Percentiles rank a stretch among this genome's conserved stretches.
phyloP scores from a whole-genome alignment of 2,888 invertebrate species.

The Hyles lineata region DNA sequence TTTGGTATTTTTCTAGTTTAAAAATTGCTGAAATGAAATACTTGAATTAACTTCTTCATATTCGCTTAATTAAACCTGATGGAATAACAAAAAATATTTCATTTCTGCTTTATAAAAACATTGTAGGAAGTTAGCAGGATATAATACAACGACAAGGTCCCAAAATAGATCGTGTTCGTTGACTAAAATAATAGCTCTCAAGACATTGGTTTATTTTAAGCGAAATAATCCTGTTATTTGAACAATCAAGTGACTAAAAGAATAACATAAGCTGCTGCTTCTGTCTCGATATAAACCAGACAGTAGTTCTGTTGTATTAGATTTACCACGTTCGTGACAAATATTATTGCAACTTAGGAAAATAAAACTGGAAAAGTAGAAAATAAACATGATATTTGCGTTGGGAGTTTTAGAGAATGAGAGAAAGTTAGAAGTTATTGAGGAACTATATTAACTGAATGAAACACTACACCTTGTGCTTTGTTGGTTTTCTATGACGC shows the following conservation, averaged over 20 bases:
- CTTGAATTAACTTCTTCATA: background rate
- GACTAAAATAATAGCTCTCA: background rate
- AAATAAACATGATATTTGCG: too few relatives aligned
- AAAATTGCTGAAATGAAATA: background rate
- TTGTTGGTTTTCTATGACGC: too few relatives aligned
- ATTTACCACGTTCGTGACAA: too few relatives aligned
- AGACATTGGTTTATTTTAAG: background rate
- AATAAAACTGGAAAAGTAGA: too few relatives aligned
- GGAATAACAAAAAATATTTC: background rate
- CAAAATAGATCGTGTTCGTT: background rate
- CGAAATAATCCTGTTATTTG: background rate
- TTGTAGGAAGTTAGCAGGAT: background rate
- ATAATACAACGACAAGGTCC: background rate
- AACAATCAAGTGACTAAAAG: background rate
- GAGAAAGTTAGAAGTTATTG: too few relatives aligned
- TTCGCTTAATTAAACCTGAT: background rate
- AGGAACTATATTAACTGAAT: too few relatives aligned
- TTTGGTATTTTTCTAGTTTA: too few relatives aligned
- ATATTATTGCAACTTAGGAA: too few relatives aligned
- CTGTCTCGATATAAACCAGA: constrained; percentile 1
- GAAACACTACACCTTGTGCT: too few relatives aligned
- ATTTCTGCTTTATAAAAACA: background rate
- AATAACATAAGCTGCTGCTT: background rate
- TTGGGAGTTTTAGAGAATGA: too few relatives aligned
- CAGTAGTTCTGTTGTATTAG: background rate